These are phyloP conservation scores for Campylomormyrus numenius DNA, from an alignment of 2,113 vertebrate genomes.

Conservation along the genomic window DNA sequence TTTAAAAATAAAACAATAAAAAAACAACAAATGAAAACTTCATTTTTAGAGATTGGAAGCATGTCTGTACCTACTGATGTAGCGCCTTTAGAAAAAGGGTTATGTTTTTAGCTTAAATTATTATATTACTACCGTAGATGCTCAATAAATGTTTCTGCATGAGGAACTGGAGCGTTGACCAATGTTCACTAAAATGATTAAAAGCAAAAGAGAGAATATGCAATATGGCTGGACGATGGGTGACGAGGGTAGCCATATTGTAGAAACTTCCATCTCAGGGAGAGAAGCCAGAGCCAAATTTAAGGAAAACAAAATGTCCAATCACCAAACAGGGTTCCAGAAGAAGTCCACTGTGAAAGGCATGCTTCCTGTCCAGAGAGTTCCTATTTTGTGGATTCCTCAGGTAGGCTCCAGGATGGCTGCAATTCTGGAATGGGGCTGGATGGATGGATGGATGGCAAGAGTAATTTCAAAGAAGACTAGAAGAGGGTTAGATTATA, in stretches of 20 bases:
- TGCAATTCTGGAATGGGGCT: neutral
- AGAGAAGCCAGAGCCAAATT: neutral
- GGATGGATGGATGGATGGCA: neutral
- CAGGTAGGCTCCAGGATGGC: neutral
- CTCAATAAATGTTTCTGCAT: neutral
- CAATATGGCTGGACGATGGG: neutral
- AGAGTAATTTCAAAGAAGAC: neutral
- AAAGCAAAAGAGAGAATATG: neutral
- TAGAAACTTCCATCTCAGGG: neutral
- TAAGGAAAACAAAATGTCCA: neutral
- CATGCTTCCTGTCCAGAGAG: neutral
- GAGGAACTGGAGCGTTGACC: neutral
- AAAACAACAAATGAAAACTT: neutral
- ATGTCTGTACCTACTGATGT: neutral
- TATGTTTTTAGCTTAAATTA: neutral
- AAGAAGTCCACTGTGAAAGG: neutral
- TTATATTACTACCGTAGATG: neutral
- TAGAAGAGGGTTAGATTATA: neutral
- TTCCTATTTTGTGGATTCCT: neutral
- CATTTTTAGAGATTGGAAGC: neutral
- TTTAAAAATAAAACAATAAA: neutral
- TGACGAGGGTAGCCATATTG: neutral
- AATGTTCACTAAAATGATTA: neutral
- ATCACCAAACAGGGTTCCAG: neutral
- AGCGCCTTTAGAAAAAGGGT: neutral